phyloP scores from a whole-genome alignment of 2,113 vertebrate species.

The Tetrao urogallus region DNA sequence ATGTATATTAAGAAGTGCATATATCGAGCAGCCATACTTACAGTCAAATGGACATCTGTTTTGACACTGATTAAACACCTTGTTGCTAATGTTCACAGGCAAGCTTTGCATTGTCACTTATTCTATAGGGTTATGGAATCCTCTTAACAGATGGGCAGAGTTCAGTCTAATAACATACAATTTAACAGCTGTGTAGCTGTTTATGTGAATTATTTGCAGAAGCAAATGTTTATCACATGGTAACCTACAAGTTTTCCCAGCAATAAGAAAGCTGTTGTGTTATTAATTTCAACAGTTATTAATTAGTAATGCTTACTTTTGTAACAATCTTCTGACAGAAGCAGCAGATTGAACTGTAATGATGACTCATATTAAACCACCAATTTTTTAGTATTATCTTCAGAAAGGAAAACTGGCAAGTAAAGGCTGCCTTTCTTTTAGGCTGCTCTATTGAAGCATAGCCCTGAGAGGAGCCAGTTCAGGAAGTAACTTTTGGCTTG shows the following conservation, averaged over 20 bases:
- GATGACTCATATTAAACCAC: neutral
- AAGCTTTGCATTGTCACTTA: neutral
- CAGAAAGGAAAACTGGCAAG: neutral
- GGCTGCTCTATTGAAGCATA: neutral
- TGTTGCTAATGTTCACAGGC: neutral
- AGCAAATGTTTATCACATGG: neutral
- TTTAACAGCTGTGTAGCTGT: neutral
- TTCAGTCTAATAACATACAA: neutral
- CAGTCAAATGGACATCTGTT: neutral
- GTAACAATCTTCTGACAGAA: neutral
- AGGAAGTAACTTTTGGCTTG: neutral
- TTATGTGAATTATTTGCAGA: slow-evolving; percentile 3
- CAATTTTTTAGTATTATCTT: neutral
- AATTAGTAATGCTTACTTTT: neutral
- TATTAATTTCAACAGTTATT: neutral
- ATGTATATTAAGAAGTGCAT: neutral
- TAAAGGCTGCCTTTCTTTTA: neutral
- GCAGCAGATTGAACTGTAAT: neutral
- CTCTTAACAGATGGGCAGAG: neutral
- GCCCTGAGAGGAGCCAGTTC: neutral
- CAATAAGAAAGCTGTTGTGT: neutral
- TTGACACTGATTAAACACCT: neutral
- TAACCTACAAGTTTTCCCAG: neutral
- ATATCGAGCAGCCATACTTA: neutral
- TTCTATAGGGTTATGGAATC: neutral